phyloP scores from a whole-genome alignment of 2,113 vertebrate species.

The Lethenteron camtschaticum region DNA sequence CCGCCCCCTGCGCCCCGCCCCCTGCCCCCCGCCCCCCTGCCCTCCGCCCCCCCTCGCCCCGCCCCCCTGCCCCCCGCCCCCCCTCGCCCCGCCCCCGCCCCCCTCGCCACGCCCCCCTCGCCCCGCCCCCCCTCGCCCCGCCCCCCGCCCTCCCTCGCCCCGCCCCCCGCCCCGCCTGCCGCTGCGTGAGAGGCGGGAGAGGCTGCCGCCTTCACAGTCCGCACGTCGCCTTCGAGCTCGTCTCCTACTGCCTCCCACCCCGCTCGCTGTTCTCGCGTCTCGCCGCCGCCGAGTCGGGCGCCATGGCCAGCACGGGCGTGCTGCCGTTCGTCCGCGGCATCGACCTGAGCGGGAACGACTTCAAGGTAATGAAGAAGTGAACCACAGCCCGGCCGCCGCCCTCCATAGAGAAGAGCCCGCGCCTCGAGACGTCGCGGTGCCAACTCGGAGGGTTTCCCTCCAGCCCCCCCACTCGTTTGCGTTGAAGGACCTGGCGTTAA shows the following conservation, averaged over 20 bases:
- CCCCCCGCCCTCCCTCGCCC: too few relatives aligned
- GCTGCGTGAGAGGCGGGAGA: too few relatives aligned
- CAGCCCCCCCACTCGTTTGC: too few relatives aligned
- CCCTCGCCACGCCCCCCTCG: too few relatives aligned
- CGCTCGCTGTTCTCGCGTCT: neutral
- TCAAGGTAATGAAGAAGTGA: neutral
- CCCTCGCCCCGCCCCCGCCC: too few relatives aligned
- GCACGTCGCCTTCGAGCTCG: neutral
- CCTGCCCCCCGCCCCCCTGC: neutral
- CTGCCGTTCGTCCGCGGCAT: slow-evolving; percentile 6
- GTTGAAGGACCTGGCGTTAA: too few relatives aligned
- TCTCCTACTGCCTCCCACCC: neutral
- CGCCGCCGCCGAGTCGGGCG: neutral
- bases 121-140: too few relatives aligned
- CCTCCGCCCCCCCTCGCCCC: neutral
- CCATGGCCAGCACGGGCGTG: slow-evolving; percentile 2
- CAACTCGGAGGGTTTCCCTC: too few relatives aligned
- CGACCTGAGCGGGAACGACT: slow-evolving; percentile 4
- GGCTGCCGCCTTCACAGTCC: neutral
- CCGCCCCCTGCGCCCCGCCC: too few relatives aligned
- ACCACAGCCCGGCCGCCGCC: too few relatives aligned
- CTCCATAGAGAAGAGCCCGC: too few relatives aligned
- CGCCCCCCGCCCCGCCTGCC: neutral
- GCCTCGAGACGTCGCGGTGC: too few relatives aligned
- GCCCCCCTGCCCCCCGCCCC: neutral